phyloP scores from a whole-genome alignment of 2,797 vertebrate genomes.

The Eulemur mongoz region DNA sequence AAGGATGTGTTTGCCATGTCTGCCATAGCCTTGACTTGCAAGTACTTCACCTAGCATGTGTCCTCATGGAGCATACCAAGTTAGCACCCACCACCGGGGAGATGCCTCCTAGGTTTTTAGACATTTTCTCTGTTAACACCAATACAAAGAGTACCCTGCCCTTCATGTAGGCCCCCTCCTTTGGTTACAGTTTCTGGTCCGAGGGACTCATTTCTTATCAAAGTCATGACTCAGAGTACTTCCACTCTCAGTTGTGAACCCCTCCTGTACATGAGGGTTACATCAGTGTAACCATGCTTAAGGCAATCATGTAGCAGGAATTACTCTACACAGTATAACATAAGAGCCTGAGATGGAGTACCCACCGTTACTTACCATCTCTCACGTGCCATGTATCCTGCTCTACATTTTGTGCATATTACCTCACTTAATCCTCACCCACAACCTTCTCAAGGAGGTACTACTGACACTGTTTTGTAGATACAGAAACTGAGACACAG shows the following conservation, averaged over 20 bases:
- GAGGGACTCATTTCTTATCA: constrained; percentile 26
- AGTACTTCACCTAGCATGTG: background rate
- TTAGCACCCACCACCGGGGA: background rate
- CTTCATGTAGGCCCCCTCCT: background rate
- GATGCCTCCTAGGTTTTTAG: background rate
- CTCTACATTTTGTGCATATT: accelerated
- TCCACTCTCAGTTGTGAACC: background rate
- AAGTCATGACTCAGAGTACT: background rate
- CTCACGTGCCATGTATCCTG: too few species aligned
- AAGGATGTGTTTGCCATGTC: background rate
- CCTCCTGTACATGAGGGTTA: background rate
- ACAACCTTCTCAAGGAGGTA: background rate
- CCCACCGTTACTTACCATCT: background rate
- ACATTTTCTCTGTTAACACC: background rate
- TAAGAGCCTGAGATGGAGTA: background rate
- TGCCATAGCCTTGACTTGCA: background rate
- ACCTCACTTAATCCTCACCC: background rate
- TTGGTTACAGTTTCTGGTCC: background rate
- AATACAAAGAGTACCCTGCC: background rate
- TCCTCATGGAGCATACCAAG: background rate
- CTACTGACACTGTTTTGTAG: background rate
- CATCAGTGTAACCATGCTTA: background rate
- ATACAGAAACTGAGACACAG: background rate
- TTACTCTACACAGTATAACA: accelerated
- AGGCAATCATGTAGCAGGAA: background rate